phyloP scores from a whole-genome alignment of 2,797 vertebrate genomes.

The Pachyuromys duprasi region DNA sequence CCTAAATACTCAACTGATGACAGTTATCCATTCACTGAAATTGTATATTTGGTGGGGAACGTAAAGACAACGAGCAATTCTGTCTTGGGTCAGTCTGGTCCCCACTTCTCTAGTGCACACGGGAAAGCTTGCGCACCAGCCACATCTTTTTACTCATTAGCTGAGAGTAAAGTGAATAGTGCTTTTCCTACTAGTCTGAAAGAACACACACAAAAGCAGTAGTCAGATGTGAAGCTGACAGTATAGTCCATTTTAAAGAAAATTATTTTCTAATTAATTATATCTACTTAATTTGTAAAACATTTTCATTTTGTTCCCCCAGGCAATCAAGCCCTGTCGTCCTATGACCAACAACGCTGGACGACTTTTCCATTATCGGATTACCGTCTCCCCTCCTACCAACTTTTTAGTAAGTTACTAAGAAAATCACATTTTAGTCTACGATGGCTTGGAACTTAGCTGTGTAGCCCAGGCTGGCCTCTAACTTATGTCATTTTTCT shows the following conservation, averaged over 20 bases:
- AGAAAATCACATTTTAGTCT: not conserved
- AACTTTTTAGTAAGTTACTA: constrained; percentile 95
- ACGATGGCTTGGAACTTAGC: not conserved
- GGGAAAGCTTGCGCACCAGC: not conserved
- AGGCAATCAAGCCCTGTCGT: constrained; percentile 95
- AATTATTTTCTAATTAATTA: constrained; percentile 68
- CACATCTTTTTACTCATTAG: not conserved
- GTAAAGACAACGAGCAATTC: not conserved
- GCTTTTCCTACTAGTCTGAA: not conserved
- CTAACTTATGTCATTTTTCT: not conserved
- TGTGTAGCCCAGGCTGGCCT: not conserved
- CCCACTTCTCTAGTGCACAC: not conserved
- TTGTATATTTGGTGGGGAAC: not conserved
- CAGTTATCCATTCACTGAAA: not conserved
- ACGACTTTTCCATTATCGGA: constrained; percentile 97
- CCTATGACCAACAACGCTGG: constrained; percentile 98
- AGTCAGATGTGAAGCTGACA: constrained; percentile 71
- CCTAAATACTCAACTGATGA: too few relatives aligned
- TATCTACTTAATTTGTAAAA: not conserved
- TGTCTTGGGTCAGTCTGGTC: not conserved
- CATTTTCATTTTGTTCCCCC: constrained; percentile 64
- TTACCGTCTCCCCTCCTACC: constrained; percentile 98
- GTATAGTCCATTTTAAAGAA: constrained; percentile 47
- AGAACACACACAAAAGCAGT: constrained; percentile 31
- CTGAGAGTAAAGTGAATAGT: not conserved